phyloP scores from a whole-genome alignment of 1,140 invertebrate species.

The Aphidius gifuensis region DNA sequence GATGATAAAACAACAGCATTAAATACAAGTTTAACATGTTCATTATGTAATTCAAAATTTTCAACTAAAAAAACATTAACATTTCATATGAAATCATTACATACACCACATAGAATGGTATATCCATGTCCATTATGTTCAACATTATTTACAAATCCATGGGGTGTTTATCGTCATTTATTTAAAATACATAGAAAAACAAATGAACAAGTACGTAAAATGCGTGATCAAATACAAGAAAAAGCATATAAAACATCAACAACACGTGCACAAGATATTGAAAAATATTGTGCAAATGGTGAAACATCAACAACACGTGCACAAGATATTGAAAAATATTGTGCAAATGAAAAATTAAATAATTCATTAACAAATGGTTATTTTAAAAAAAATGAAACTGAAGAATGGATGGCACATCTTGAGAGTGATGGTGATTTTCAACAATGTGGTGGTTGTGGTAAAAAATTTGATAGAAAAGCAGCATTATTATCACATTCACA shows the following conservation, averaged over 20 bases:
- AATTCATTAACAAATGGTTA: constrained; percentile 7
- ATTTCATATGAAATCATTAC: constrained; percentile 67
- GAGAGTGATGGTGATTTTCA: constrained; percentile 58
- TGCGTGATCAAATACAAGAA: constrained; percentile 60
- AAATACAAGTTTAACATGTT: constrained; percentile 25
- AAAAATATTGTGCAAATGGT: constrained; percentile 23
- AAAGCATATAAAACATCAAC: constrained; percentile 59
- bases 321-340: constrained; percentile 27
- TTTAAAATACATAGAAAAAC: constrained; percentile 62
- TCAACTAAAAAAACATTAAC: constrained; percentile 67
- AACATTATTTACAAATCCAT: constrained; percentile 66
- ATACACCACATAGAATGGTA: constrained; percentile 62
- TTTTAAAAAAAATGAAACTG: constrained; percentile 15
- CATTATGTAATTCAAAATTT: constrained; percentile 63
- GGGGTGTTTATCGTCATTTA: constrained; percentile 71
- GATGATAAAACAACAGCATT: constrained; percentile 5
- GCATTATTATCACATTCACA: constrained; percentile 65
- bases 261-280: constrained; percentile 24
- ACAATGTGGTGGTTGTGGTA: constrained; percentile 66
- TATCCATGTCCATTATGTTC: constrained; percentile 69
- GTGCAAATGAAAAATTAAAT: constrained; percentile 17
- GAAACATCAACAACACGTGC: constrained; percentile 38
- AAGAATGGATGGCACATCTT: constrained; percentile 60
- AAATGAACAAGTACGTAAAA: constrained; percentile 60
- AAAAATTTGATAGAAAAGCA: constrained; percentile 65